Percentiles rank a stretch among this genome's conserved stretches.
Conservation (phyloP, 2,888 invertebrate genomes). For the Entomobrya multifasciata region DNA sequence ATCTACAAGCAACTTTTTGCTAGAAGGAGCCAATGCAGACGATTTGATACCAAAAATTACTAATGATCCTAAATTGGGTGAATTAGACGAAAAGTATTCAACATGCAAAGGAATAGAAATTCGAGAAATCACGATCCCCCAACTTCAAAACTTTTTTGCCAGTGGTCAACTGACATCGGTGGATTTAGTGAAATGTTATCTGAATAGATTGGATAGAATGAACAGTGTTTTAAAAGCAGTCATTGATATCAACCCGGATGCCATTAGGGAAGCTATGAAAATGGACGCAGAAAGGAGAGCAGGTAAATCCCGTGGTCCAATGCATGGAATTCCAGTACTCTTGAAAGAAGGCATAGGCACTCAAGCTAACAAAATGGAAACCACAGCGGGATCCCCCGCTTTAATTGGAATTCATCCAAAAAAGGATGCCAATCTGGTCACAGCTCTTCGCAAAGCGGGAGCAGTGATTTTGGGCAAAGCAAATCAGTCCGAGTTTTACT, state of each 20-base stretch:
- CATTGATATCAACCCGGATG: conserved; percentile 69
- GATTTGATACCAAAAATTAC: background rate
- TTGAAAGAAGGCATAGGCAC: conserved; percentile 73
- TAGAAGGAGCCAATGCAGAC: too few species aligned
- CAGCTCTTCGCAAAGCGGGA: conserved; percentile 63
- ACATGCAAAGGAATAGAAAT: conserved; percentile 69
- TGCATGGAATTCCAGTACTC: conserved; percentile 74
- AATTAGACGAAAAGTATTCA: conserved; percentile 38
- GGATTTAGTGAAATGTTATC: conserved; percentile 67
- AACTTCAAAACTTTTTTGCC: conserved; percentile 56
- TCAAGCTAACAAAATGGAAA: conserved; percentile 62
- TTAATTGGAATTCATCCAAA: conserved; percentile 62
- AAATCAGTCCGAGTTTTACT: conserved; percentile 66
- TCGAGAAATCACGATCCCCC: conserved; percentile 70
- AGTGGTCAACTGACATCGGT: conserved; percentile 51
- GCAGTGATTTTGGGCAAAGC: conserved; percentile 74
- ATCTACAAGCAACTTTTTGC: too few species aligned
- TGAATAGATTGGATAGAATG: conserved; percentile 64
- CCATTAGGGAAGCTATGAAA: conserved; percentile 44
- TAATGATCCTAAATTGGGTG: background rate
- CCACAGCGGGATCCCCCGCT: conserved; percentile 71
- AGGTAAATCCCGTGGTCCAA: background rate
- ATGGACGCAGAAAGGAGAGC: conserved; percentile 50
- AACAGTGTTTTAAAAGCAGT: conserved; percentile 63
- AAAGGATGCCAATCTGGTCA: conserved; percentile 70